Evolutionary conservation across 64 coral and sea anemone genomes (phyloP).

Genomic region (Trachythela sp.): DNA sequence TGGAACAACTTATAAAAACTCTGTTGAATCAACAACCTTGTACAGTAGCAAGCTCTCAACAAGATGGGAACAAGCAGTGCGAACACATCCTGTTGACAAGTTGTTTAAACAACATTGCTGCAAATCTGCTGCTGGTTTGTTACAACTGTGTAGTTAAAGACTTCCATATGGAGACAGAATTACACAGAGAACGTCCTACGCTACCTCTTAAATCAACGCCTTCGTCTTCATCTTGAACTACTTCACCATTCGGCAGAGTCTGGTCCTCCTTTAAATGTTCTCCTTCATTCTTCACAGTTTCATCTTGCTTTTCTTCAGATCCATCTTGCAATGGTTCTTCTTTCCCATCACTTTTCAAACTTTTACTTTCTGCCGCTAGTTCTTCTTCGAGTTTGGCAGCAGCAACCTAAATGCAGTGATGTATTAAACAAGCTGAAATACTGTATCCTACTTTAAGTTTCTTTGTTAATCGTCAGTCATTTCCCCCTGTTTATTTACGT

Average conservation of each 20-base stretch:
- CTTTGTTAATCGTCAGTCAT: no score
- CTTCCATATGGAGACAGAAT: background rate
- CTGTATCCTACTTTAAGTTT: no score
- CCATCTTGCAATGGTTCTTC: background rate
- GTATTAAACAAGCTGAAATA: background rate
- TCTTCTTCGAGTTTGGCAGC: background rate
- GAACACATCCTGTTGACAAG: no score
- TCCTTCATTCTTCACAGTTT: background rate
- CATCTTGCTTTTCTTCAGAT: background rate
- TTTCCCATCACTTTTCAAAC: conserved; percentile 42
- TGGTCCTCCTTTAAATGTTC: background rate
- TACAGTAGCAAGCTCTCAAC: no score
- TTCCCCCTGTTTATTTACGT: no score
- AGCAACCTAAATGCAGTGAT: background rate
- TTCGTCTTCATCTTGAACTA: conserved; percentile 76
- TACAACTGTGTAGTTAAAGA: background rate
- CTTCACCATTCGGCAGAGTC: background rate
- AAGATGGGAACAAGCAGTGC: no score
- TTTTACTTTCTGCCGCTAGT: conserved; percentile 11
- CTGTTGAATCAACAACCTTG: no score
- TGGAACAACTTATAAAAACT: no score
- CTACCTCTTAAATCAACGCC: conserved; percentile 90
- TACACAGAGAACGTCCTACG: background rate
- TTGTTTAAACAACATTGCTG: no score
- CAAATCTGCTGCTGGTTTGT: no score